phyloP scores from a whole-genome alignment of 2,888 invertebrate species.

The Cephus runcator region DNA sequence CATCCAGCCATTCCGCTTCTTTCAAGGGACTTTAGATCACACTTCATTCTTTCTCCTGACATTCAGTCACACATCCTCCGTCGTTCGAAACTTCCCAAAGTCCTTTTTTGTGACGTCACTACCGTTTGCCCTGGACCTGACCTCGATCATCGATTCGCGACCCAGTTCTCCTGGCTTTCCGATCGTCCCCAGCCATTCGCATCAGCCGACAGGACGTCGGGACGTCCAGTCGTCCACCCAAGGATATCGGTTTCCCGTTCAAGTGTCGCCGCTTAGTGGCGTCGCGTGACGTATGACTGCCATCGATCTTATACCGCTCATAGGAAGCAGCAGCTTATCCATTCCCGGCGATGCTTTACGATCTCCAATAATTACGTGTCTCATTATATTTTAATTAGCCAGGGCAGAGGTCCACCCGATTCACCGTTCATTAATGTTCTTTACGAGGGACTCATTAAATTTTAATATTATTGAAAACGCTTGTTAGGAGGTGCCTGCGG shows the following conservation, averaged over 20 bases:
- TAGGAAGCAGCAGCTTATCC: conserved; percentile 14
- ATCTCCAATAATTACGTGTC: conserved; percentile 56
- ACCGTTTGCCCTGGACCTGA: too few relatives aligned
- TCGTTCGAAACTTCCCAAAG: too few relatives aligned
- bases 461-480: conserved; percentile 58
- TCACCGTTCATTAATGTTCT: conserved; percentile 54
- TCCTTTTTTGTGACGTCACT: too few relatives aligned
- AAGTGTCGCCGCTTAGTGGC: background rate
- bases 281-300: conserved; percentile 23
- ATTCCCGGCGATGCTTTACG: conserved; percentile 46
- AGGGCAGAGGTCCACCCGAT: conserved; percentile 37
- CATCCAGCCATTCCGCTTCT: too few relatives aligned
- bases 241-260: background rate
- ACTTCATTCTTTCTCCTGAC: too few relatives aligned
- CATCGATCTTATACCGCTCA: conserved; percentile 26
- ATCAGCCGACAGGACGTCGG: too few relatives aligned
- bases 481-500: conserved; percentile 42
- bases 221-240: too few relatives aligned
- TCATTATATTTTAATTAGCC: conserved; percentile 64
- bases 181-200: too few relatives aligned
- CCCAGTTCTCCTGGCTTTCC: too few relatives aligned
- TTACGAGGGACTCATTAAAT: conserved; percentile 57
- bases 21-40: too few relatives aligned
- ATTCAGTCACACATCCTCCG: too few relatives aligned
- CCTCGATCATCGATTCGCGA: too few relatives aligned